A percentile compares a stretch with the other conserved stretches of the same genome.
phyloP scores from a whole-genome alignment of 1,140 invertebrate genomes.

The Aricia agestis region DNA sequence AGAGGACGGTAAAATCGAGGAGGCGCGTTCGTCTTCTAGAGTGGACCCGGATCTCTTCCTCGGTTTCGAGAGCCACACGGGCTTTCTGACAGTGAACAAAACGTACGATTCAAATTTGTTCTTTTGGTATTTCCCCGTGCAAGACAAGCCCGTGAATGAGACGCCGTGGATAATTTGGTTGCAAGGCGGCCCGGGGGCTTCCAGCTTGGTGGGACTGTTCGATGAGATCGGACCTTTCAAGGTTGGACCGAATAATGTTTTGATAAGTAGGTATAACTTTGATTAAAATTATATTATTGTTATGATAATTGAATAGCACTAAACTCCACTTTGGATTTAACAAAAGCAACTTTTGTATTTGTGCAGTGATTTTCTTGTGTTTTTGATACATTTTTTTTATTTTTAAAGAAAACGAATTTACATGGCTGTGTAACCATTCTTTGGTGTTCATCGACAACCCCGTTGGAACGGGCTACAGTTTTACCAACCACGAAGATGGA shows the following conservation, averaged over 20 bases:
- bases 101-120: constrained; percentile 80
- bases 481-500: constrained; percentile 78
- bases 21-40: constrained; percentile 43
- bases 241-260: constrained; percentile 70
- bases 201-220: constrained; percentile 88
- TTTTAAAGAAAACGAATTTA: constrained; percentile 67
- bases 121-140: constrained; percentile 83
- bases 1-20: constrained; percentile 67
- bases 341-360: background rate
- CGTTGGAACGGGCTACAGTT: constrained; percentile 86
- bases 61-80: constrained; percentile 74
- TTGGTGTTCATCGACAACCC: constrained; percentile 91
- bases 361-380: too few species aligned
- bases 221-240: constrained; percentile 87
- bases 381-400: background rate
- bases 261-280: constrained; percentile 54
- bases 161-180: constrained; percentile 85
- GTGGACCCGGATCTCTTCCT: constrained; percentile 50
- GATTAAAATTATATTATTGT: constrained; percentile 15
- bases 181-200: constrained; percentile 87
- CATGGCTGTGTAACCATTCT: constrained; percentile 85
- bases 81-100: constrained; percentile 80
- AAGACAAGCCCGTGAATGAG: constrained; percentile 56
- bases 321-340: background rate
- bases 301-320: background rate